phyloP scores from a whole-genome alignment of 2,797 vertebrate species.

The Mormyrops boulengeri region DNA sequence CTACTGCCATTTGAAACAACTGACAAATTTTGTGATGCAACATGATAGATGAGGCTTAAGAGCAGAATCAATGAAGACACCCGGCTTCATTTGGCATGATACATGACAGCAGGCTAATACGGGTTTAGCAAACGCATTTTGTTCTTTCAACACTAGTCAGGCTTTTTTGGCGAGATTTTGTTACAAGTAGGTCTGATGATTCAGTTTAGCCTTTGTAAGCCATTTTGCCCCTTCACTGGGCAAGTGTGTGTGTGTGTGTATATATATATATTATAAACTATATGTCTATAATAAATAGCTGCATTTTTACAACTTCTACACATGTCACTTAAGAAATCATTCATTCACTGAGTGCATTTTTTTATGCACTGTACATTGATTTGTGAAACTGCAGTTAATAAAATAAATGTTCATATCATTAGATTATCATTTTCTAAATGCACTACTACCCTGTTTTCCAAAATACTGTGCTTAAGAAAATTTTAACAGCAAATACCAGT shows the following conservation, averaged over 20 bases:
- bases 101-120: neutral
- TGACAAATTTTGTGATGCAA: neutral
- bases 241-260: neutral
- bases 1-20: neutral
- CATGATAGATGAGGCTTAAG: neutral
- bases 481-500: neutral
- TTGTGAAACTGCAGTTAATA: neutral
- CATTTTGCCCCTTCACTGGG: neutral
- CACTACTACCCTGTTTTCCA: neutral
- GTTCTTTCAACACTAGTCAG: neutral
- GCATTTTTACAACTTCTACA: neutral
- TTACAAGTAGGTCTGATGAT: conserved; percentile 1
- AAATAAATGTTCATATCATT: neutral
- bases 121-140: neutral
- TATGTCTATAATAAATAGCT: neutral
- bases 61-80: neutral
- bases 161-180: neutral
- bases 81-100: neutral
- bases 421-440: neutral
- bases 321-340: neutral
- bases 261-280: too few relatives aligned
- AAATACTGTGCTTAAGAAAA: neutral
- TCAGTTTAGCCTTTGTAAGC: neutral
- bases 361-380: neutral
- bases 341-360: neutral